Evolutionary conservation across 2,113 vertebrate species (phyloP).

Genomic region (Corydoras maculifer): DNA sequence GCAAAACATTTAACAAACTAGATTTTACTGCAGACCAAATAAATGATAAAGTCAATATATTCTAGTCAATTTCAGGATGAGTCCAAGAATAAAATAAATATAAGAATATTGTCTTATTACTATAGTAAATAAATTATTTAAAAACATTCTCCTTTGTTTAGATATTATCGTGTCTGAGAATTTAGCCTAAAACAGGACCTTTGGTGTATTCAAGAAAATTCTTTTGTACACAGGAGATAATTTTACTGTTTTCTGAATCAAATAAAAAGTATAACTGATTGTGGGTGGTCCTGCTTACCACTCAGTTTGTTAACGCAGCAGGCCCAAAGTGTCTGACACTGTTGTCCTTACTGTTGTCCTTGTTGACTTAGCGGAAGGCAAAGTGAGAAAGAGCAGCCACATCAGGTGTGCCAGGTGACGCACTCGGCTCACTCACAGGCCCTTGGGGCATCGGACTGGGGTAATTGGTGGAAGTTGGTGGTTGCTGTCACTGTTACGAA

Average conservation of each 20-base stretch:
- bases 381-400: slow-evolving; percentile 29
- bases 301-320: slow-evolving; percentile 49
- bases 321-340: slow-evolving; percentile 29
- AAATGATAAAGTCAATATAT: too few species aligned
- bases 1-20: too few species aligned
- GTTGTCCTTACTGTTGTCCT: slow-evolving; percentile 20
- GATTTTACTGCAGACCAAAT: too few species aligned
- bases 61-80: too few species aligned
- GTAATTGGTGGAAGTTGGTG: slow-evolving; percentile 52
- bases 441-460: slow-evolving; percentile 37
- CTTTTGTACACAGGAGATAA: background rate
- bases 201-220: background rate
- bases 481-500: slow-evolving; percentile 50
- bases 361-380: slow-evolving; percentile 21
- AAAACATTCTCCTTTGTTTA: background rate
- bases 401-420: slow-evolving; percentile 40
- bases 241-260: slow-evolving; percentile 11
- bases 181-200: background rate
- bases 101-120: too few species aligned
- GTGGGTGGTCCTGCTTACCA: slow-evolving; percentile 43
- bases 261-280: slow-evolving; percentile 18
- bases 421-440: slow-evolving; percentile 20
- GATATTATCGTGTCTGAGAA: background rate
- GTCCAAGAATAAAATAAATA: too few species aligned
- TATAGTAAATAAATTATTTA: background rate